A percentile compares a stretch with the other conserved stretches of the same genome.
These are phyloP conservation scores for Ceratina australensis DNA, from an alignment of 1,140 invertebrate genomes.

Conservation along the genomic window DNA sequence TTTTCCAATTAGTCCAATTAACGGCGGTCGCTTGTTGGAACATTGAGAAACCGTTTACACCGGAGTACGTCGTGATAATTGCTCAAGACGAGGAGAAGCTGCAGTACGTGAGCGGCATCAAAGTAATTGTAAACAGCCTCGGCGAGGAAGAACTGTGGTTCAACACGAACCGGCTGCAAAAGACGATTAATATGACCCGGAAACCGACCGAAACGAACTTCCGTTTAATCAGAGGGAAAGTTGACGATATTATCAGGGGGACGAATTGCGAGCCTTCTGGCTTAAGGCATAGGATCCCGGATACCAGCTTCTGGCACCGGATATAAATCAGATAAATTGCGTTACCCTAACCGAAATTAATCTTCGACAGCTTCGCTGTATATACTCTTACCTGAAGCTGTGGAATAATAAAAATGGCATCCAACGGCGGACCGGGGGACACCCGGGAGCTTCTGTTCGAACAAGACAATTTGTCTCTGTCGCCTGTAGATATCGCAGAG, in stretches of 20 bases:
- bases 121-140: slow-evolving; percentile 70
- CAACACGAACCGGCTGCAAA: slow-evolving; percentile 77
- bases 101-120: slow-evolving; percentile 84
- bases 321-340: slow-evolving; percentile 60
- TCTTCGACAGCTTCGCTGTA: not conserved
- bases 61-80: slow-evolving; percentile 81
- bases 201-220: slow-evolving; percentile 74
- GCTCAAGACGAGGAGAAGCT: slow-evolving; percentile 81
- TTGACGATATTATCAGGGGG: slow-evolving; percentile 75
- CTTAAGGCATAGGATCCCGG: slow-evolving; percentile 53
- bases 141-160: slow-evolving; percentile 77
- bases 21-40: slow-evolving; percentile 88
- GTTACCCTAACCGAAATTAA: slow-evolving; percentile 39
- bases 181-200: slow-evolving; percentile 76
- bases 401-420: not conserved
- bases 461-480: not conserved
- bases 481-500: not conserved
- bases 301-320: slow-evolving; percentile 67
- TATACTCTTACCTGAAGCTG: too few species aligned
- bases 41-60: slow-evolving; percentile 81
- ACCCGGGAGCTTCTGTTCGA: not conserved
- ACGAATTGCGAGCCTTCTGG: slow-evolving; percentile 72
- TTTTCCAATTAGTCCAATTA: slow-evolving; percentile 84
- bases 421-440: too few species aligned
- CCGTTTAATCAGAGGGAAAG: slow-evolving; percentile 71